These are phyloP conservation scores for Asobara japonica DNA, from an alignment of 1,140 invertebrate genomes.

Conservation along the genomic window DNA sequence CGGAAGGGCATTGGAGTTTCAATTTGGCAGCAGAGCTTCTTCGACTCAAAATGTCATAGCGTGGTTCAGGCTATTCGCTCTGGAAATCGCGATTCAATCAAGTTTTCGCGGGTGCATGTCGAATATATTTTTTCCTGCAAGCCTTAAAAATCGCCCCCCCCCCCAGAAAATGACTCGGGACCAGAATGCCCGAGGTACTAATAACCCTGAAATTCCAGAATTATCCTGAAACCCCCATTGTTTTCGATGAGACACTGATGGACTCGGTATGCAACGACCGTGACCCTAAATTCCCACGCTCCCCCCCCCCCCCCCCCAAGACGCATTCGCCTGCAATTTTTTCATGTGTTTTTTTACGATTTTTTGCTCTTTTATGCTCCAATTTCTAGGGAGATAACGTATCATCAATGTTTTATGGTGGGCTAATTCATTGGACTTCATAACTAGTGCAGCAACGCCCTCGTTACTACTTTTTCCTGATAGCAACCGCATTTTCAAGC, in stretches of 20 bases:
- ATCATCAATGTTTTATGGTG: no score
- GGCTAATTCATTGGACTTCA: no score
- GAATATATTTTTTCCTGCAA: neutral
- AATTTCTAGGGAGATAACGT: no score
- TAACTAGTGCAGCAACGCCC: no score
- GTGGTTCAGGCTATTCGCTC: no score
- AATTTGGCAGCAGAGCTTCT: no score
- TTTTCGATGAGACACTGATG: constrained; percentile 25
- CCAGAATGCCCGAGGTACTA: neutral
- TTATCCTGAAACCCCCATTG: neutral
- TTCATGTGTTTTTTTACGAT: neutral
- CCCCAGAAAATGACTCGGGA: neutral
- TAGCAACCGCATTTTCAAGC: no score
- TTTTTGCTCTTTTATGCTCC: neutral
- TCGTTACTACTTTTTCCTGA: no score
- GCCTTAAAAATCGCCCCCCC: neutral
- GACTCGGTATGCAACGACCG: constrained; percentile 14
- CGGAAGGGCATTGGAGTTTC: no score
- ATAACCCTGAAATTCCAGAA: constrained; percentile 24
- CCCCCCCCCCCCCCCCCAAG: neutral
- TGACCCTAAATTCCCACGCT: constrained; percentile 31
- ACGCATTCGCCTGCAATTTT: neutral
- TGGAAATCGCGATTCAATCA: no score
- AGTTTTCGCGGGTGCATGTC: no score
- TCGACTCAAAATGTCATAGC: no score